These are phyloP conservation scores for Bufo gargarizans DNA, from an alignment of 2,113 vertebrate genomes.

Conservation along the genomic window DNA sequence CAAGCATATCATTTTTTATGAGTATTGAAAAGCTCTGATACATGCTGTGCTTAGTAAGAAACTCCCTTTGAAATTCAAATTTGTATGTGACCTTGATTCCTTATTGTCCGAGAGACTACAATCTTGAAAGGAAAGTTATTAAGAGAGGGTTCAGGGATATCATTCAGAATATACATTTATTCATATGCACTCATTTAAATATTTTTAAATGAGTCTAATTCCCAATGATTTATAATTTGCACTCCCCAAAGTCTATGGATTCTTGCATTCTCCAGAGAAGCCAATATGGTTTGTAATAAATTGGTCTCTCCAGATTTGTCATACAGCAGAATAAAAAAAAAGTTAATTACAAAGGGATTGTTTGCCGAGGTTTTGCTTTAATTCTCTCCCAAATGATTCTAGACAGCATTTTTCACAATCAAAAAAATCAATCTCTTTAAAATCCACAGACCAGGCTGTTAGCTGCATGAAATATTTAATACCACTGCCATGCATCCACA, in stretches of 20 bases:
- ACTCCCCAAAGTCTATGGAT: not conserved
- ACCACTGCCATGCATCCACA: slow-evolving; percentile 16
- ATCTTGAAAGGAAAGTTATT: not conserved
- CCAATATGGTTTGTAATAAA: slow-evolving; percentile 24
- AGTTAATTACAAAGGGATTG: slow-evolving; percentile 34
- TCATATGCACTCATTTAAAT: not conserved
- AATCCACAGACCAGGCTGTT: slow-evolving; percentile 26
- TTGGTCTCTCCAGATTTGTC: not conserved
- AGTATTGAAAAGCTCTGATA: not conserved
- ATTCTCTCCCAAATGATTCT: slow-evolving; percentile 11
- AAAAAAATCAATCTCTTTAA: slow-evolving; percentile 20
- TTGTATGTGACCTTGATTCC: not conserved
- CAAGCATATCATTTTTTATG: not conserved
- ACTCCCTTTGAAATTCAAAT: not conserved
- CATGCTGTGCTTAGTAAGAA: not conserved
- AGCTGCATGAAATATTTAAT: slow-evolving; percentile 40
- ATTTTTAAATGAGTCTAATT: slow-evolving; percentile 7
- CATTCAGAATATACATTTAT: not conserved
- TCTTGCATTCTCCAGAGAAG: slow-evolving; percentile 4
- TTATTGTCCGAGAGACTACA: not conserved
- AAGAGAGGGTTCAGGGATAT: not conserved
- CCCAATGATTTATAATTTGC: not conserved
- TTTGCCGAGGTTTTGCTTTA: slow-evolving; percentile 14
- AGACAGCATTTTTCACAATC: slow-evolving; percentile 6
- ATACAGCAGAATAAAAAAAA: not conserved